Percentiles rank a stretch among this genome's conserved stretches.
Conservation (phyloP, 1,140 invertebrate genomes). For the Drosophila bifasciata region DNA sequence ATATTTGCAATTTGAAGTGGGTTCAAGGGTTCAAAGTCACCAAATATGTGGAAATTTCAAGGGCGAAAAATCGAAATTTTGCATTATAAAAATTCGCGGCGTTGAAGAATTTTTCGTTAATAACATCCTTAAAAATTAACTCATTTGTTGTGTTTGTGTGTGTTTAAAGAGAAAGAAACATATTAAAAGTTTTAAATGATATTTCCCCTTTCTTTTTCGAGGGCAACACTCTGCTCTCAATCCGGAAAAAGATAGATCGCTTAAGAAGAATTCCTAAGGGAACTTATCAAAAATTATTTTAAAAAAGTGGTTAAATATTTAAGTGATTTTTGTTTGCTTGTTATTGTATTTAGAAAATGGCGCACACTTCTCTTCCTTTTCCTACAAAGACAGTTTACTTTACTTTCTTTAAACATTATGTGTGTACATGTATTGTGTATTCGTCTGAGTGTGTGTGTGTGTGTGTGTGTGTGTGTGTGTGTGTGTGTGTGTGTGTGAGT, state of each 20-base stretch:
- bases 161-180: constrained; percentile 53
- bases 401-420: constrained; percentile 59
- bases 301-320: constrained; percentile 54
- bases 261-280: constrained; percentile 43
- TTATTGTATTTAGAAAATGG: constrained; percentile 75
- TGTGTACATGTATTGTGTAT: constrained; percentile 47
- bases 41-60: constrained; percentile 57
- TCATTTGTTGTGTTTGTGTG: constrained; percentile 64
- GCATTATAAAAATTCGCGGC: constrained; percentile 56
- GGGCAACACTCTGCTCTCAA: constrained; percentile 46
- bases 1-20: constrained; percentile 77
- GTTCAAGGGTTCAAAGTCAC: constrained; percentile 69
- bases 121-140: constrained; percentile 52
- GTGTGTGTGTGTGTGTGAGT: constrained; percentile 48
- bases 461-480: constrained; percentile 49
- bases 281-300: constrained; percentile 55
- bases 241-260: constrained; percentile 29
- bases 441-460: constrained; percentile 44
- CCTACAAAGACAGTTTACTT: constrained; percentile 70
- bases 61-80: constrained; percentile 57
- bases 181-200: constrained; percentile 46
- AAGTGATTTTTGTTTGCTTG: constrained; percentile 41
- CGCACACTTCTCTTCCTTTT: constrained; percentile 62
- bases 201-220: constrained; percentile 29
- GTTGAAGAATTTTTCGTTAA: constrained; percentile 42